phyloP scores from a whole-genome alignment of 2,888 invertebrate species.

The Cyaniris semiargus region DNA sequence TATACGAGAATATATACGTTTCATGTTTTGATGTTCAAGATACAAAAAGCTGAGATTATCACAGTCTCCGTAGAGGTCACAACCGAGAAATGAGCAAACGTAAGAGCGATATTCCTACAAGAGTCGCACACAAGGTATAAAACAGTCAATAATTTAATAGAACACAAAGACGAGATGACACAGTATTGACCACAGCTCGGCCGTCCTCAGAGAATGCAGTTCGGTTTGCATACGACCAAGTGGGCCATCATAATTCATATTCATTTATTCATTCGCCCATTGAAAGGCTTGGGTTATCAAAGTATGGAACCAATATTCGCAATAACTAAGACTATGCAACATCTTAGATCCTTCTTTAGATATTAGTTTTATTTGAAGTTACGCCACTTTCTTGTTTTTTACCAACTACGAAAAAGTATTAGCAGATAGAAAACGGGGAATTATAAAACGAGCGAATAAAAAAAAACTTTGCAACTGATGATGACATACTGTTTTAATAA shows the following conservation, averaged over 20 bases:
- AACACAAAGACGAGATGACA: constrained; percentile 18
- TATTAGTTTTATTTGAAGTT: not conserved
- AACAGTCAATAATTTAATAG: constrained; percentile 23
- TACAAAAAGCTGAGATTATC: not conserved
- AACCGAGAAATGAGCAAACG: not conserved
- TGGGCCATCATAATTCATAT: constrained; percentile 29
- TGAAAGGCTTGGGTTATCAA: constrained; percentile 17
- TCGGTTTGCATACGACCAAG: constrained; percentile 17
- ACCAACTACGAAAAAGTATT: not conserved
- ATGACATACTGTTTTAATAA: no score
- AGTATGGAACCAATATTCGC: not conserved
- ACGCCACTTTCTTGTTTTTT: not conserved
- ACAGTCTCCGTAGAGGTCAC: not conserved
- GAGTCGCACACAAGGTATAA: constrained; percentile 2
- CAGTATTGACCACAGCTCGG: constrained; percentile 17
- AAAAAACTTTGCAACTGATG: no score
- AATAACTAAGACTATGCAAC: not conserved
- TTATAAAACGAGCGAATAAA: no score
- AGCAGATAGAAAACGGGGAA: no score
- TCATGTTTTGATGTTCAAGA: not conserved
- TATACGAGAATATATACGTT: not conserved
- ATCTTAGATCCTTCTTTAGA: not conserved
- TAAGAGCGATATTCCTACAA: not conserved
- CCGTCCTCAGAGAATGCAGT: constrained; percentile 3
- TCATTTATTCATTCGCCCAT: constrained; percentile 28